phyloP scores from a whole-genome alignment of 2,797 vertebrate genomes.

The Bucorvus abyssinicus region DNA sequence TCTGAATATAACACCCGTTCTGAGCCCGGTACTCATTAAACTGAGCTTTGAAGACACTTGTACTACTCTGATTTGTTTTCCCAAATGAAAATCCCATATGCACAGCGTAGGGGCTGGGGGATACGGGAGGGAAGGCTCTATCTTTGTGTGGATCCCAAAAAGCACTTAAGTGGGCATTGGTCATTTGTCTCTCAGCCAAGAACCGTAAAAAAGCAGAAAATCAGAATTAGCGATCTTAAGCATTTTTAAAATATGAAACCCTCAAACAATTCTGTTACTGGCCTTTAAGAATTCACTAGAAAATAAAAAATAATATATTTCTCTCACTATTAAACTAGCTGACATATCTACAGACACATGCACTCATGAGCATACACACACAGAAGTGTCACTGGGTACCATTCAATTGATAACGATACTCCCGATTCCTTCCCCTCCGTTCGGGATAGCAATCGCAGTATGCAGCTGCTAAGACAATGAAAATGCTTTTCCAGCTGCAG shows the following conservation, averaged over 20 bases:
- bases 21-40: background rate
- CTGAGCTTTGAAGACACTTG: background rate
- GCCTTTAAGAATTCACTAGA: background rate
- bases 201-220: background rate
- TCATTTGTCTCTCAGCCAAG: background rate
- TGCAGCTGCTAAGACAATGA: slow-evolving; percentile 55
- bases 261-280: background rate
- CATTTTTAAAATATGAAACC: background rate
- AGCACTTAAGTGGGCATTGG: background rate
- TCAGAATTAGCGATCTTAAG: background rate
- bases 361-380: background rate
- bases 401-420: background rate
- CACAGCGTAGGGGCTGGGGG: background rate
- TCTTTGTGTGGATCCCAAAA: background rate
- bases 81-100: background rate
- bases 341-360: background rate
- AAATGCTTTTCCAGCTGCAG: slow-evolving; percentile 32
- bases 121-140: background rate
- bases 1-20: background rate
- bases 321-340: background rate
- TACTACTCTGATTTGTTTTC: background rate
- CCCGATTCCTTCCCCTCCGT: background rate
- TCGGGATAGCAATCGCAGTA: background rate
- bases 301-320: background rate
- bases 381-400: background rate